phyloP scores from a whole-genome alignment of 2,113 vertebrate genomes.

The Thalassoma bifasciatum region DNA sequence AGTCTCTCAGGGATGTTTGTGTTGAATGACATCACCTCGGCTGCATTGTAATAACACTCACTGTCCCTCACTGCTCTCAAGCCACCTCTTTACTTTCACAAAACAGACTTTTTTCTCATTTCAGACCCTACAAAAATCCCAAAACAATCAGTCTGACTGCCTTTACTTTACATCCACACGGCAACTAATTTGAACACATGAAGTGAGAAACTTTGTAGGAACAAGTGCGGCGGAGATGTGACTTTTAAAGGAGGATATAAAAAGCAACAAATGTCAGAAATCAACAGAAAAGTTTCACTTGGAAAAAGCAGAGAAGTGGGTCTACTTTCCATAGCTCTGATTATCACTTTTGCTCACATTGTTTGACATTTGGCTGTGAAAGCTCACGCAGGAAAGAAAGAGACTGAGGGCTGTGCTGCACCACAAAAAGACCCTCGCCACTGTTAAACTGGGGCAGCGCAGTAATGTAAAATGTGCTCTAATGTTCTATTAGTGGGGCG shows the following conservation, averaged over 20 bases:
- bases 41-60: background rate
- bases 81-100: background rate
- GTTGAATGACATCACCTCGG: slow-evolving; percentile 15
- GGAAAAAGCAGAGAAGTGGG: background rate
- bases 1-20: slow-evolving; percentile 10
- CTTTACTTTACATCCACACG: background rate
- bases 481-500: background rate
- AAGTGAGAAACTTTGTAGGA: background rate
- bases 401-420: background rate
- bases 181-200: background rate
- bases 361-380: background rate
- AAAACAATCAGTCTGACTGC: background rate
- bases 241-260: background rate
- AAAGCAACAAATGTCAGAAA: background rate
- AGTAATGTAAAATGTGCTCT: background rate
- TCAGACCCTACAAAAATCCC: background rate
- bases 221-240: background rate
- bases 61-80: background rate
- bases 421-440: background rate
- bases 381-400: background rate
- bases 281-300: background rate
- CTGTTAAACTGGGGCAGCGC: background rate
- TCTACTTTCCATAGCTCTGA: background rate
- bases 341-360: background rate
- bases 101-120: background rate